Evolutionary conservation across 2,113 vertebrate species (phyloP), one percentile per base, ranked within the genome.

Genomic region (Ploceus nigricollis): DNA sequence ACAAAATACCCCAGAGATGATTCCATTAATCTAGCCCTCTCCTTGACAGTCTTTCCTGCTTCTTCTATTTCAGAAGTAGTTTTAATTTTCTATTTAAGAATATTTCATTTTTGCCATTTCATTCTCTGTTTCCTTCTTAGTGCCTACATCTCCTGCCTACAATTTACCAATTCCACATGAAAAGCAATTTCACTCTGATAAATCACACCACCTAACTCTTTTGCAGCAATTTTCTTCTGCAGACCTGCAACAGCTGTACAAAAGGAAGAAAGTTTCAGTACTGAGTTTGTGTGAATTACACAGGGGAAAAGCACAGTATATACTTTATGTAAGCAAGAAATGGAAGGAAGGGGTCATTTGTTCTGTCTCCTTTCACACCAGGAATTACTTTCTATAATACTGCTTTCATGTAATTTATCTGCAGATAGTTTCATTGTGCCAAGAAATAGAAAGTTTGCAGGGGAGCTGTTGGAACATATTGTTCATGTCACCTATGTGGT

Each of bases 381-480:
- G 31, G 33, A 33, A 75, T 61, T 91, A 35, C 23, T 83, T 83
- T 73, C 25, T 64, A 4, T 65, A 56, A 28, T 21, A 57, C 37
- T 45, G 21, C 18, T 92, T 75, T 70, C 7, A 51, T 44, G 9
- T 42, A 31, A 45, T 93, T 71, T 83, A 22, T 63, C 39, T 69
- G 22, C 14, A 53, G 47, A 71, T 63, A 5, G 13, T 44, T 88
- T 90, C 15, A 48, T 19, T 45, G 24, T 50, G 51, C 61, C 50
- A 78, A 58, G 56, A 23, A 77, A 57, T 8, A 93, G 13, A 58
- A 33, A 42, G 24, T 71, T 87, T 24, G 15, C 13, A 37, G 25
- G 2, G 9, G 1, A 0, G 1, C 15, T 37, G 3, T 37, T 12
- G 28, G 24, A 30, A 57, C 15, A 13, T 31, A 19, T 8, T 58